phyloP scores from a whole-genome alignment of 2,797 vertebrate genomes.

The Delichon dasypus region DNA sequence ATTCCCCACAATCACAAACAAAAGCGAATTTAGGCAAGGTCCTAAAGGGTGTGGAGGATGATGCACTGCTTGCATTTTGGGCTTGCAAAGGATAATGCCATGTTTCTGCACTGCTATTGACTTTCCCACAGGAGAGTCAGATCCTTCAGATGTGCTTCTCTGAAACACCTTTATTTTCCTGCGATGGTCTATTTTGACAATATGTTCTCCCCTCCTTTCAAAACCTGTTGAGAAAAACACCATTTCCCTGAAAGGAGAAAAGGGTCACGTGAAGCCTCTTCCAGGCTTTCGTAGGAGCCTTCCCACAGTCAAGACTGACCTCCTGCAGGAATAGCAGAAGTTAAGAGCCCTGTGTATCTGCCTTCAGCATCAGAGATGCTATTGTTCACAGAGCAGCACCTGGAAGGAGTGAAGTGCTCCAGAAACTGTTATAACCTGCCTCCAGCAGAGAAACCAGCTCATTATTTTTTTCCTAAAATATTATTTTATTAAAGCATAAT shows the following conservation, averaged over 20 bases:
- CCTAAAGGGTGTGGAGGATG: background rate
- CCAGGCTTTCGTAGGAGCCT: background rate
- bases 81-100: background rate
- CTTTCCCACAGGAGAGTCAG: background rate
- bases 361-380: background rate
- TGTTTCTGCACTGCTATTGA: background rate
- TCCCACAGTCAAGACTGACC: background rate
- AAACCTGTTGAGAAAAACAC: background rate
- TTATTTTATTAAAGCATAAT: background rate
- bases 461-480: background rate
- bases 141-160: background rate
- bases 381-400: slow-evolving; percentile 10
- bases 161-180: background rate
- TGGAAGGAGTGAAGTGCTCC: slow-evolving; percentile 12
- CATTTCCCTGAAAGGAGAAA: background rate
- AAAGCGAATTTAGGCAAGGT: background rate
- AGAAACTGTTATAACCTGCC: slow-evolving; percentile 3
- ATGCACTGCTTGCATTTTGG: background rate
- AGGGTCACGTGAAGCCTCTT: background rate
- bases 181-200: background rate
- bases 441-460: background rate
- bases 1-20: background rate
- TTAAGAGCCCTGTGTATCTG: background rate
- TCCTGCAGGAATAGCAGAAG: slow-evolving; percentile 2
- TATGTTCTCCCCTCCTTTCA: background rate